These are phyloP conservation scores for Spialia ferax DNA, from an alignment of 2,888 invertebrate species.

Conservation along the genomic window DNA sequence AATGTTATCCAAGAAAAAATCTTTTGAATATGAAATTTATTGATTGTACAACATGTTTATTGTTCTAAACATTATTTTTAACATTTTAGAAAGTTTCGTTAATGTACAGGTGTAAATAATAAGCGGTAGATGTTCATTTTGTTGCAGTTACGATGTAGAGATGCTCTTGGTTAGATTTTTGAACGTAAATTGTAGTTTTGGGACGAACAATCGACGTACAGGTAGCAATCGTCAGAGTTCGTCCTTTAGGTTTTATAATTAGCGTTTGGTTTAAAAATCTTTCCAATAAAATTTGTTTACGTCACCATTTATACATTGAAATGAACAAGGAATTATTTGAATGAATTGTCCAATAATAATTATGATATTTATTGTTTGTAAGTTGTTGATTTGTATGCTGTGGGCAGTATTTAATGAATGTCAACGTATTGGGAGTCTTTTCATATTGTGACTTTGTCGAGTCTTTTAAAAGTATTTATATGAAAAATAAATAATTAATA, in stretches of 20 bases:
- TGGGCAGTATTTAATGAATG: constrained; percentile 78
- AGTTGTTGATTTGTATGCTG: constrained; percentile 81
- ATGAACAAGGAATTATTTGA: constrained; percentile 72
- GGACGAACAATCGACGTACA: constrained; percentile 34
- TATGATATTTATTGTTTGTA: constrained; percentile 81
- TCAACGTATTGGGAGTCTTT: constrained; percentile 77
- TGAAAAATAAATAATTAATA: constrained; percentile 77
- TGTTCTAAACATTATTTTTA: constrained; percentile 79
- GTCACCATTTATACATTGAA: constrained; percentile 57
- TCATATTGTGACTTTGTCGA: constrained; percentile 83
- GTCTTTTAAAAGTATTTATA: constrained; percentile 85
- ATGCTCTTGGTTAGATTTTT: constrained; percentile 47
- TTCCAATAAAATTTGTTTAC: constrained; percentile 56
- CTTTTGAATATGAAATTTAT: constrained; percentile 75
- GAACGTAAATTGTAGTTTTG: constrained; percentile 39
- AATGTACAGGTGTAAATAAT: constrained; percentile 84
- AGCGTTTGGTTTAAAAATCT: constrained; percentile 45
- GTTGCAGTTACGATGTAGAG: constrained; percentile 61
- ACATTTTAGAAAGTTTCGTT: constrained; percentile 80
- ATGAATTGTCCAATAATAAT: constrained; percentile 77
- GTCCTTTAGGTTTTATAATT: constrained; percentile 31
- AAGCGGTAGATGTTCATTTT: constrained; percentile 67
- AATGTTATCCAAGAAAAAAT: constrained; percentile 67
- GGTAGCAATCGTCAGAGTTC: constrained; percentile 15
- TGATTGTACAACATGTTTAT: constrained; percentile 74